phyloP scores from a whole-genome alignment of 2,888 invertebrate species.

The Nezara viridula region DNA sequence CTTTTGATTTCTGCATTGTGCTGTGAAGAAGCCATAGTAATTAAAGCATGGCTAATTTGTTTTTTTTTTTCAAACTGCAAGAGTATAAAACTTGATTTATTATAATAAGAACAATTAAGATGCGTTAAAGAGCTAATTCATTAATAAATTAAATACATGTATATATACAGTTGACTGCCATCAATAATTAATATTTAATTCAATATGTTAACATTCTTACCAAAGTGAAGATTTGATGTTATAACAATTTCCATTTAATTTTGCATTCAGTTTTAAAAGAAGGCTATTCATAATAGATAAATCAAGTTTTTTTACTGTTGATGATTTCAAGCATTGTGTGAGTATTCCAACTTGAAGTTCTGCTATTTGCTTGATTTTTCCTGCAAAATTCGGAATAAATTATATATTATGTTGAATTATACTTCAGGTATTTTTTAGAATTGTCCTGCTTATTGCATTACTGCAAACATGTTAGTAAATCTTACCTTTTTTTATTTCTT shows the following conservation, averaged over 20 bases:
- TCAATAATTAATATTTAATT: not conserved
- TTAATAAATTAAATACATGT: too few relatives aligned
- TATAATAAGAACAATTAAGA: too few relatives aligned
- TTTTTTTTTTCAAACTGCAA: too few relatives aligned
- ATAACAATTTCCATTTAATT: constrained; percentile 88
- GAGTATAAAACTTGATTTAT: too few relatives aligned
- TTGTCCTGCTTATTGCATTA: not conserved
- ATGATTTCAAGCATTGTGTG: constrained; percentile 80
- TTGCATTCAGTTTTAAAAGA: constrained; percentile 83
- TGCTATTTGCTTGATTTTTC: constrained; percentile 77
- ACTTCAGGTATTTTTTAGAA: not conserved
- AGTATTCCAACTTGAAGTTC: constrained; percentile 77
- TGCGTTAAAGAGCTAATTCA: too few relatives aligned
- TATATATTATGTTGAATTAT: not conserved
- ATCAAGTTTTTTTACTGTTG: constrained; percentile 71
- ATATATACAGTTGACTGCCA: too few relatives aligned
- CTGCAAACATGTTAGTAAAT: not conserved
- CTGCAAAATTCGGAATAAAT: constrained; percentile 65
- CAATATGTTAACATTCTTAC: not conserved
- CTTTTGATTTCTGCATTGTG: too few relatives aligned
- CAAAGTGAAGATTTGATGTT: constrained; percentile 63
- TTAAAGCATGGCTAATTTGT: too few relatives aligned
- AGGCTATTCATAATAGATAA: constrained; percentile 79
- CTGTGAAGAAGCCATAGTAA: too few relatives aligned
- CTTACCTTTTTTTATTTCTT: not conserved